Conservation (phyloP, 2,113 vertebrate genomes). For the Meriones unguiculatus region DNA sequence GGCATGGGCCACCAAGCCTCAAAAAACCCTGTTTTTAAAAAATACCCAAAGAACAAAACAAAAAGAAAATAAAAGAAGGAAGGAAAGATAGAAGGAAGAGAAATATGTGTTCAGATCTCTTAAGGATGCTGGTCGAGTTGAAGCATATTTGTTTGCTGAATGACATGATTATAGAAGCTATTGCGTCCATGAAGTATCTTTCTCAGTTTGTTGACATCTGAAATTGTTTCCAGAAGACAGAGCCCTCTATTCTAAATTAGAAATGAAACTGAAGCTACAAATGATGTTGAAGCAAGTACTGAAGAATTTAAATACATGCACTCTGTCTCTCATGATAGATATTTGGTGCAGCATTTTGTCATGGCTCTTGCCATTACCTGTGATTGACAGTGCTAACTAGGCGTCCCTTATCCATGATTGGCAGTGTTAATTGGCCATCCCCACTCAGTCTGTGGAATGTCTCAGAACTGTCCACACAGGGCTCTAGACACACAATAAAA, state of each 20-base stretch:
- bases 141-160: slow-evolving; percentile 8
- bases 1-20: not conserved
- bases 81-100: not conserved
- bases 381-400: not conserved
- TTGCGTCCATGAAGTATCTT: not conserved
- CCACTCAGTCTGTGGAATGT: not conserved
- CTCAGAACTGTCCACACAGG: not conserved
- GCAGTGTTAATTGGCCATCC: not conserved
- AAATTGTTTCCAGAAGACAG: slow-evolving; percentile 28
- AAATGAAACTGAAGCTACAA: slow-evolving; percentile 32
- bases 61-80: not conserved
- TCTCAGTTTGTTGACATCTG: not conserved
- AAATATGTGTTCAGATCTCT: not conserved
- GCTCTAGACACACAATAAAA: not conserved
- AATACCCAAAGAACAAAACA: not conserved
- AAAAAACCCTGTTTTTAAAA: not conserved
- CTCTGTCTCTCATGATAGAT: not conserved
- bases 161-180: not conserved
- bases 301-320: not conserved
- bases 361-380: not conserved
- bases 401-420: not conserved
- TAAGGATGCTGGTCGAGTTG: not conserved
- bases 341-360: too few relatives aligned
- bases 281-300: not conserved
- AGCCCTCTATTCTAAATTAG: not conserved